Percentiles rank a stretch among this genome's conserved stretches.
phyloP scores from a whole-genome alignment of 2,113 vertebrate species.

The Tichodroma muraria region DNA sequence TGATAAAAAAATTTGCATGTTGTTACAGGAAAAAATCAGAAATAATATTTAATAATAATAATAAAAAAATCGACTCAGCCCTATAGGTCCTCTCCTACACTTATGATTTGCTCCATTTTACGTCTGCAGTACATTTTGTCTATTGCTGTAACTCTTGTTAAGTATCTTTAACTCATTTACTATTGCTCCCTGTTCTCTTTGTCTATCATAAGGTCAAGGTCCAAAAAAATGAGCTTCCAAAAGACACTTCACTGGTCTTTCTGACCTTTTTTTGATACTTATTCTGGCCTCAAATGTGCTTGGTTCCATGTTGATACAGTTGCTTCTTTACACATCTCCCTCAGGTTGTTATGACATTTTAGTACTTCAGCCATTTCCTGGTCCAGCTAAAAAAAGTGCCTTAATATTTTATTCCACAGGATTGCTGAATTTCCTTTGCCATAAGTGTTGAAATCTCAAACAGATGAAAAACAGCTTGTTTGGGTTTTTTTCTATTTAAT shows the following conservation, averaged over 20 bases:
- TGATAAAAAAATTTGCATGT: slow-evolving; percentile 64
- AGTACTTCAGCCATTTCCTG: background rate
- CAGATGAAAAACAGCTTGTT: background rate
- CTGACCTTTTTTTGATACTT: background rate
- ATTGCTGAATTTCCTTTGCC: background rate
- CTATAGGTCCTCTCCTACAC: background rate
- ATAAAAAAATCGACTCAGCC: background rate
- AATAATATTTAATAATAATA: background rate
- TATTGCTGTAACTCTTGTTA: background rate
- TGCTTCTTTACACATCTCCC: background rate
- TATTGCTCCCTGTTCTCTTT: background rate
- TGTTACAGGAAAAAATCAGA: slow-evolving; percentile 34
- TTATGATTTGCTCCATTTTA: background rate
- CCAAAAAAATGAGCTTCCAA: background rate
- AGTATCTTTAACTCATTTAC: background rate
- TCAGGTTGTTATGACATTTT: background rate
- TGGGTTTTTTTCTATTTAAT: background rate
- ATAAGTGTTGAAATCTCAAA: background rate
- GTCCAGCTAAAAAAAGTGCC: background rate
- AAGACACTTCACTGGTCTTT: background rate
- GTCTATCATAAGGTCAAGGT: background rate
- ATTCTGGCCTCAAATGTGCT: background rate
- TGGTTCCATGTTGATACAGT: background rate
- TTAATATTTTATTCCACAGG: background rate
- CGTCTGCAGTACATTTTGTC: background rate